Conservation (phyloP, 2,888 invertebrate species). For the Heteropelma amictum region DNA sequence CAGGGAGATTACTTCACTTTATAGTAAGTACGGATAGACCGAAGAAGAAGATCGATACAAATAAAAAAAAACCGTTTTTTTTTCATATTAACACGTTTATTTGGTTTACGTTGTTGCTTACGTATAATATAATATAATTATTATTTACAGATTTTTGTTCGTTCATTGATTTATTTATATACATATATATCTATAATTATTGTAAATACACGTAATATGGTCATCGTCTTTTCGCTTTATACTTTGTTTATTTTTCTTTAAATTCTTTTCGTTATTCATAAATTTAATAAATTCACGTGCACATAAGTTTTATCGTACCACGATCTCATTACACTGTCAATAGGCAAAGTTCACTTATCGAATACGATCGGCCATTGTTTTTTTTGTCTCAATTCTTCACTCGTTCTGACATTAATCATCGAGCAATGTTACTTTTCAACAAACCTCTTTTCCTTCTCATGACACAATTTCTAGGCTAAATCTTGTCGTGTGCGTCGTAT, state of each 20-base stretch:
- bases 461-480: slow-evolving; percentile 5
- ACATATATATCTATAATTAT: slow-evolving; percentile 71
- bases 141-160: slow-evolving; percentile 56
- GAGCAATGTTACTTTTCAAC: not conserved
- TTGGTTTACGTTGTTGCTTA: slow-evolving; percentile 58
- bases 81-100: slow-evolving; percentile 61
- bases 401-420: not conserved
- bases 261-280: slow-evolving; percentile 34
- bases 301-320: slow-evolving; percentile 13
- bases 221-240: slow-evolving; percentile 62
- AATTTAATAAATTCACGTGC: slow-evolving; percentile 50
- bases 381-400: not conserved
- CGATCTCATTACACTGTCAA: slow-evolving; percentile 4
- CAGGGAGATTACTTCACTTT: not conserved
- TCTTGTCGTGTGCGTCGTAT: slow-evolving; percentile 18
- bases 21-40: too few species aligned
- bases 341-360: slow-evolving; percentile 10
- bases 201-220: slow-evolving; percentile 73
- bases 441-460: not conserved
- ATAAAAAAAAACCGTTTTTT: slow-evolving; percentile 7
- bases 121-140: slow-evolving; percentile 57
- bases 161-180: slow-evolving; percentile 66
- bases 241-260: slow-evolving; percentile 22
- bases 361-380: slow-evolving; percentile 1
- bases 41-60: slow-evolving; percentile 16